Percentiles rank a stretch among this genome's conserved stretches.
Conservation (phyloP, 1,140 invertebrate species). For the Papilio polytes region DNA sequence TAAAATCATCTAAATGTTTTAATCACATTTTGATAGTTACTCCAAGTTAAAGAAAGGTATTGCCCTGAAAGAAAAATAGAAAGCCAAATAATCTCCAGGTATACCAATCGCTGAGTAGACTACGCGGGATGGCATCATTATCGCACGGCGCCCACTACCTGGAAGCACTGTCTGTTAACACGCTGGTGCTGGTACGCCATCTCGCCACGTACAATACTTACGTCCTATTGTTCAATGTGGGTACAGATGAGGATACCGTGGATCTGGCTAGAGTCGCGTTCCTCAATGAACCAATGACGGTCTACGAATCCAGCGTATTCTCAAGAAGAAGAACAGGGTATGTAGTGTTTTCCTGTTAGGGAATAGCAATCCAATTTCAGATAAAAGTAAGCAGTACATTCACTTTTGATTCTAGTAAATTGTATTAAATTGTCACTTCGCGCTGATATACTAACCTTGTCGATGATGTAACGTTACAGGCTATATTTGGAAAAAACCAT, state of each 20-base stretch:
- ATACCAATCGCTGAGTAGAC: slow-evolving; percentile 58
- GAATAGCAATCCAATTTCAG: background rate
- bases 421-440: too few species aligned
- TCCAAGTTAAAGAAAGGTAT: background rate
- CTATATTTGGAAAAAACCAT: too few species aligned
- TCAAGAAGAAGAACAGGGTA: slow-evolving; percentile 61
- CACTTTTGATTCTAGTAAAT: too few species aligned
- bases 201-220: slow-evolving; percentile 53
- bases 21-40: too few species aligned
- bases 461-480: too few species aligned
- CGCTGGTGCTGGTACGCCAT: slow-evolving; percentile 51
- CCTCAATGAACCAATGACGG: slow-evolving; percentile 50
- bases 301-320: slow-evolving; percentile 63
- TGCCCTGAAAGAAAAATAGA: too few species aligned
- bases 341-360: slow-evolving; percentile 31
- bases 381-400: too few species aligned
- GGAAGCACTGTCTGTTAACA: slow-evolving; percentile 55
- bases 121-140: slow-evolving; percentile 57
- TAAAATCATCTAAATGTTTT: background rate
- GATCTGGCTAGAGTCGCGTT: slow-evolving; percentile 49
- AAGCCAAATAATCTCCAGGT: slow-evolving; percentile 50
- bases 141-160: slow-evolving; percentile 67
- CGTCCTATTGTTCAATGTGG: slow-evolving; percentile 57
- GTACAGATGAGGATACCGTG: slow-evolving; percentile 44
- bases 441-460: too few species aligned